Base-by-base conservation (phyloP, 2,888 invertebrate genomes). In the Callyntrura sp. region DNA sequence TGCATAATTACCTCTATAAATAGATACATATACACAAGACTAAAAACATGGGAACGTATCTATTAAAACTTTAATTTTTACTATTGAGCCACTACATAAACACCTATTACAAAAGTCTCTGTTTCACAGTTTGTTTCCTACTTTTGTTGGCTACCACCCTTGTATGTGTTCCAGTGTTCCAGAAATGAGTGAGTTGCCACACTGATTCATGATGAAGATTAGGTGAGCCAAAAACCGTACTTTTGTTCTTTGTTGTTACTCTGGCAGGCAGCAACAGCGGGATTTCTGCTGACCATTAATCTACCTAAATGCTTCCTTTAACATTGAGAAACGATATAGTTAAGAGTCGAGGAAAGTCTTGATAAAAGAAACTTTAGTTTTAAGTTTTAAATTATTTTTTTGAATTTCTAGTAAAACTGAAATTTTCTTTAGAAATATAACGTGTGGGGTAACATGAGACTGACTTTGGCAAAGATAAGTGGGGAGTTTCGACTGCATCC, bases 201-300 rank as follows among this genome's bases (percentile, higher is more conserved):
- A 70, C 70, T 84, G 84, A 70, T 84, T 84, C 35, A 55, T 5
- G 84, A 84, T 70, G 70, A 84, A 70, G 70, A 70, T 70, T 70
- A 45, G 70, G 6, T 45, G 28, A 11, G 35, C 65, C 65, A 70
- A 45, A 8, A 70, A 43, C 6, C 9, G 0, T 78, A 2, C 55
- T 78, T 48, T 78, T 78, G 78, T 78, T 70, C 70, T 70, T 70
- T 45, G 43, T 70, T 45, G 65, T n/a, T n/a, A n/a, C 17, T 4
- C 60, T 60, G 4, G 14, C n/a, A 14, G n/a, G 14, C 3, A 55
- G 55, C 12, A 60, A 20, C 20, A 45, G 43, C 70, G 9, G 11
- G 45, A 70, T 20, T 70, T 17, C n/a, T 68, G 65, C n/a, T n/a
- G 28, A 68, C 14, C 25, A 65, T 6, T 6, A 68, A n/a, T n/a